Base-by-base conservation (phyloP, 1,140 invertebrate genomes). In the Calliopsis andreniformis region DNA sequence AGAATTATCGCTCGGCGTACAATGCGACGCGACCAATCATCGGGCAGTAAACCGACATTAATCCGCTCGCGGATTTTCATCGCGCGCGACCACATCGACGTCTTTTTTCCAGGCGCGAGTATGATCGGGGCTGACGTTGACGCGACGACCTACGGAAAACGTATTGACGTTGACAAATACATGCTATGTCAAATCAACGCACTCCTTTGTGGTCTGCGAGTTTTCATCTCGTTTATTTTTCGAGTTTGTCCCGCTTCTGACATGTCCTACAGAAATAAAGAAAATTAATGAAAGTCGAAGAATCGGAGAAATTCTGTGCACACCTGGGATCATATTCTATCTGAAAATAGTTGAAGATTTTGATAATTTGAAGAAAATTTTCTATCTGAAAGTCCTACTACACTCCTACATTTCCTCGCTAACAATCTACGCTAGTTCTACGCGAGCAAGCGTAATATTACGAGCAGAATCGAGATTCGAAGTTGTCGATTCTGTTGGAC, bases 121-220 rank as follows among this genome's bases (percentile, higher is more conserved):
- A 53, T 82, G 81, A 86, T 86, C 83, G 80, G 83, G 73, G 79
- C 73, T 86, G 83, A 85, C 85, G 85, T 86, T 85, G 85, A 86
- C 83, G 79, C 67, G 83, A 76, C 80, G 67, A 84, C 75, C 78
- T 51, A 62, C 51, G 78, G 76, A 80, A 79, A 66, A 64, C 69
- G 75, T 82, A 82, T 85, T 78, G 84, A 87, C 84, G 63, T 85
- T 81, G 80, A 85, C 84, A 79, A 69, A 84, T 84, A 84, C 72
- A 43, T 69, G 61, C 43, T 30, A 43, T 39, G 4, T 30, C 30
- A 62, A 69, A 72, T 58, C 63, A 47, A 42, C 20, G 20, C 16
- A 23, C 49, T 39, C 23, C 61, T 63, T 64, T 58, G 30, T 18
- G 14, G 25, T 12, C 3, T 14, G 20, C 32, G 20, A 49, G 66